Conservation (phyloP, 2,113 vertebrate genomes). For the Thermophis baileyi region DNA sequence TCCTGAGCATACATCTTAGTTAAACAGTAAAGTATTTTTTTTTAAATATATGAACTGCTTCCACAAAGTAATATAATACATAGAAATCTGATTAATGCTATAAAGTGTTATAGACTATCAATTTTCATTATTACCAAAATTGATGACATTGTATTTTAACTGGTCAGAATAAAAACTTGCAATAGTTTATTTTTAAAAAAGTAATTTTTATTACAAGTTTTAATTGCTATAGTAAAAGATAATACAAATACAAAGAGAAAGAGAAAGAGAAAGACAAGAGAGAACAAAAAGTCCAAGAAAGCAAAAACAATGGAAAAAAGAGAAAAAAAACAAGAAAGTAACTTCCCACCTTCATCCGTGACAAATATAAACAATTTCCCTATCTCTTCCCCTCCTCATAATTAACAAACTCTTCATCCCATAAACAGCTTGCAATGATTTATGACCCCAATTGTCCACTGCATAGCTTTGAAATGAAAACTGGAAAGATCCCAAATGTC, state of each 20-base stretch:
- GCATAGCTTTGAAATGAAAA: slow-evolving; percentile 36
- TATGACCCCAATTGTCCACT: slow-evolving; percentile 20
- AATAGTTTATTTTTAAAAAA: neutral
- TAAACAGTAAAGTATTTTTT: neutral
- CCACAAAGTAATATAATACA: neutral
- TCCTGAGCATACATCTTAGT: neutral
- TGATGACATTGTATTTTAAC: neutral
- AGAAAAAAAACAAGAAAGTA: neutral
- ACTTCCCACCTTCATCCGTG: neutral
- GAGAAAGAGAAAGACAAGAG: neutral
- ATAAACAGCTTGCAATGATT: neutral
- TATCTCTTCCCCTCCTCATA: neutral
- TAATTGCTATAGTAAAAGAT: neutral
- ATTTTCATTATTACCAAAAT: neutral
- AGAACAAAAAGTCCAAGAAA: neutral
- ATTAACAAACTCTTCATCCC: neutral
- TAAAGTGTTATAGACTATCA: neutral
- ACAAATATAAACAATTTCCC: neutral
- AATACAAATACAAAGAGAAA: neutral
- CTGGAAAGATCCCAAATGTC: slow-evolving; percentile 17
- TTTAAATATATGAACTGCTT: neutral
- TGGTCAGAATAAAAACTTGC: slow-evolving; percentile 3
- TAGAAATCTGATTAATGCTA: neutral
- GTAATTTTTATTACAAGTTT: neutral
- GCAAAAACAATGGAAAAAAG: neutral